phyloP scores from a whole-genome alignment of 2,888 invertebrate species.

The Papilio demoleus region DNA sequence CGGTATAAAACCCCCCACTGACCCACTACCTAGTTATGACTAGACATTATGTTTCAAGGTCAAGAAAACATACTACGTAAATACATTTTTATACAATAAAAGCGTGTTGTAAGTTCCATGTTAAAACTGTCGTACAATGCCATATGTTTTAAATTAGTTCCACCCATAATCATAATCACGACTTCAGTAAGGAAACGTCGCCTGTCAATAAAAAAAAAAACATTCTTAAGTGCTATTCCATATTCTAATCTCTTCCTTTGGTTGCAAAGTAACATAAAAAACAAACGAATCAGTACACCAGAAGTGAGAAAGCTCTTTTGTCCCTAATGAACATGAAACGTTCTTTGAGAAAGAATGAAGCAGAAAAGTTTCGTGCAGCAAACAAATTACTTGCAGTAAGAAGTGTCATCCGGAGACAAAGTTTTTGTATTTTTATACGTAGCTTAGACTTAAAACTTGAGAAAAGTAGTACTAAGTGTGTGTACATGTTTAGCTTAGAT shows the following conservation, averaged over 20 bases:
- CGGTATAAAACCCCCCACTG: constrained; percentile 25
- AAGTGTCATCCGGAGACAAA: constrained; percentile 8
- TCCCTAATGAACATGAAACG: not conserved
- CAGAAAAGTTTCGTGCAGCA: not conserved
- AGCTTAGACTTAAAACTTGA: constrained; percentile 15
- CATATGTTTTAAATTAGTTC: too few species aligned
- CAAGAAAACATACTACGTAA: not conserved
- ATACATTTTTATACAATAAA: not conserved
- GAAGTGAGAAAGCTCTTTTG: not conserved
- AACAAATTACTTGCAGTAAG: constrained; percentile 16
- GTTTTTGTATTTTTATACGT: not conserved
- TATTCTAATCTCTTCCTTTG: too few species aligned
- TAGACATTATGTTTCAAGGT: constrained; percentile 6
- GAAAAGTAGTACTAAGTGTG: not conserved
- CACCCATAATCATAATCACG: too few species aligned
- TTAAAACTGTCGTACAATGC: too few species aligned
- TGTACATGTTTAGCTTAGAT: not conserved
- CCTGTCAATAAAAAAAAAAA: too few species aligned
- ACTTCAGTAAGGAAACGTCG: too few species aligned
- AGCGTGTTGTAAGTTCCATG: too few species aligned
- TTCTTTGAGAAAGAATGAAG: not conserved
- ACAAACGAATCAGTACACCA: not conserved
- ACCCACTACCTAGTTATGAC: constrained; percentile 16
- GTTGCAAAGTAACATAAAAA: too few species aligned
- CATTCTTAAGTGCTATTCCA: too few species aligned